Evolutionary conservation across 2,113 vertebrate species (phyloP).

Genomic region (Zingel zingel): DNA sequence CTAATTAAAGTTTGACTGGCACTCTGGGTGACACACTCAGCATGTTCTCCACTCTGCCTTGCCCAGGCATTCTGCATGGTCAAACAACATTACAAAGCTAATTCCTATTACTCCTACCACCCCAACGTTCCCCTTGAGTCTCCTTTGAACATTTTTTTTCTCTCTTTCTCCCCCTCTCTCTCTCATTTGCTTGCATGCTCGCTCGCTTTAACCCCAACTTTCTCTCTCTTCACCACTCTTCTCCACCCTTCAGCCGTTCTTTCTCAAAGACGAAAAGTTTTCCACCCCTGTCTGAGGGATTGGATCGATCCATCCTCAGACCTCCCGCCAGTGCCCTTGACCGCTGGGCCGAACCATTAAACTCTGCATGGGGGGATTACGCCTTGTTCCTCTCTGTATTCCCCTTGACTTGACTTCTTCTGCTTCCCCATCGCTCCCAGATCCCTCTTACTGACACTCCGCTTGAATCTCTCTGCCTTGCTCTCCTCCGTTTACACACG

Average conservation of each 20-base stretch:
- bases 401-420: conserved; percentile 54
- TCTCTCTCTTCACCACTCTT: conserved; percentile 9
- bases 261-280: conserved; percentile 73
- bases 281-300: conserved; percentile 59
- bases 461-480: conserved; percentile 21
- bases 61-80: conserved; percentile 62
- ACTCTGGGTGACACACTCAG: conserved; percentile 44
- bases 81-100: conserved; percentile 54
- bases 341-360: conserved; percentile 73
- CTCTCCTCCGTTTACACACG: conserved; percentile 12
- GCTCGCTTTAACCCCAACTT: conserved; percentile 17
- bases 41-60: conserved; percentile 30
- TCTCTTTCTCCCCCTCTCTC: conserved; percentile 1
- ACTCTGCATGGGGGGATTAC: conserved; percentile 70
- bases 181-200: neutral
- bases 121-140: conserved; percentile 25
- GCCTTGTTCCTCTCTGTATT: conserved; percentile 57
- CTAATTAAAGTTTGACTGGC: conserved; percentile 49
- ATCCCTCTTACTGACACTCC: conserved; percentile 31
- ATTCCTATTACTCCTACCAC: conserved; percentile 43
- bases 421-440: conserved; percentile 31
- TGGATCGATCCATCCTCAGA: conserved; percentile 73
- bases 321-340: conserved; percentile 49
- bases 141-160: conserved; percentile 13
- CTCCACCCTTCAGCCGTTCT: conserved; percentile 56